Evolutionary conservation across 2,797 vertebrate species (phyloP), one percentile per base, ranked within the genome.

Genomic region (Zenarchopterus dispar): DNA sequence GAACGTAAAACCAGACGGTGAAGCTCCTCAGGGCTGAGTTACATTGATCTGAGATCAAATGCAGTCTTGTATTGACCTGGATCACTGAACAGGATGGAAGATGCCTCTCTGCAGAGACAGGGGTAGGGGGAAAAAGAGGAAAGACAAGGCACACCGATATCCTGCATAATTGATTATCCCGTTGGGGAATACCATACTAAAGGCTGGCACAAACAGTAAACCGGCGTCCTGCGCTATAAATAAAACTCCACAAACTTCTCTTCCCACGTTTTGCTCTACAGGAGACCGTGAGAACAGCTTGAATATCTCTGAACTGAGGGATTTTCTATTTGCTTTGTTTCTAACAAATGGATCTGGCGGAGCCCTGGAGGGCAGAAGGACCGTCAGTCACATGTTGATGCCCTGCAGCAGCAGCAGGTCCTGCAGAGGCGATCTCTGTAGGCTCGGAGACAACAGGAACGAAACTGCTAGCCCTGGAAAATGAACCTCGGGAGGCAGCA

Each of bases 141-240:
- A 36, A 41, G 56, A 51, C 58, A 7, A 77, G 56, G 69, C 21
- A 21, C 51, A 33, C 45, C 43, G 71, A 60, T 70, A 69, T 50
- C 24, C 54, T 86, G 76, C 63, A 75, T 83, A 86, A 90, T 85
- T 78, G 84, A 90, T 88, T 44, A 41, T 56, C n/a, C 44, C 42
- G 65, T 28, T 50, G 59, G 86, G 78, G 78, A 73, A 70, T 67
- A 75, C 80, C 67, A 36, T 23, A 70, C 28, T 62, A 45, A 67
- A 69, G 18, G 62, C 55, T 62, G 55, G 42, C 47, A 46, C 43
- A 23, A 11, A 5, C 43, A 22, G 26, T 62, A 57, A 52, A 55
- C n/a, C 13, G 17, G 16, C 16, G 55, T 56, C 31, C 36, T 55
- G 60, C 28, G 42, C 67, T 47, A 56, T 33, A 59, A 56, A 74